Evolutionary conservation across 2,888 invertebrate genomes (phyloP), one percentile per base, ranked within the genome.

Genomic region (Eueremaeus valkanovi): DNA sequence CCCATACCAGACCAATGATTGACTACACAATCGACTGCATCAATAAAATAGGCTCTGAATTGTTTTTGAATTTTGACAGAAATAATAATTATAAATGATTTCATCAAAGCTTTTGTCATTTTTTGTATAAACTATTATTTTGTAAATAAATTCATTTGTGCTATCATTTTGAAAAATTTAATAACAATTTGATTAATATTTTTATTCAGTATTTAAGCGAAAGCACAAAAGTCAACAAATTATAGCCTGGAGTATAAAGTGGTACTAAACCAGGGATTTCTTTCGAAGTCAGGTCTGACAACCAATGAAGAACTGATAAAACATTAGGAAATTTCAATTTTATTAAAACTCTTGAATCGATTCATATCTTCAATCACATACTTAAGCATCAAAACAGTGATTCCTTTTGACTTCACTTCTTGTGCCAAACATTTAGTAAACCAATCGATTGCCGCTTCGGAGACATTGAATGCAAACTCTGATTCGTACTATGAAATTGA

Each of bases 1-100:
- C 94, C 27, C 98, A 97, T 85, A 90, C 93, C 75, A 93, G 94
- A 85, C 92, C 90, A 84, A 94, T 95, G 86, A 87, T 98, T 80
- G 96, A 97, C 84, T 88, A 87, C 81, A 92, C 70, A 3, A 45
- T 75, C 6, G 29, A 24, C 16, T 40, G 36, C 27, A 40, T 75
- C 16, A 42, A 55, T 40, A 58, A 33, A 55, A 73, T 75, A 24
- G 75, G 75, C 16, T 24, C 40, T 3, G 9, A 75, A 63, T 45
- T 75, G 42, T 70, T n/a, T n/a, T n/a, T n/a, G n/a, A n/a, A n/a
- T n/a, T n/a, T n/a, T n/a, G n/a, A n/a, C n/a, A n/a, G n/a, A n/a
- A n/a, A n/a, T n/a, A n/a, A n/a, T n/a, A n/a, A n/a, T n/a, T n/a
- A n/a, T n/a, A n/a, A n/a, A n/a, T n/a, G n/a, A n/a, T n/a, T n/a